phyloP scores from a whole-genome alignment of 2,888 invertebrate genomes.

The Nephrocerus scutellatus region DNA sequence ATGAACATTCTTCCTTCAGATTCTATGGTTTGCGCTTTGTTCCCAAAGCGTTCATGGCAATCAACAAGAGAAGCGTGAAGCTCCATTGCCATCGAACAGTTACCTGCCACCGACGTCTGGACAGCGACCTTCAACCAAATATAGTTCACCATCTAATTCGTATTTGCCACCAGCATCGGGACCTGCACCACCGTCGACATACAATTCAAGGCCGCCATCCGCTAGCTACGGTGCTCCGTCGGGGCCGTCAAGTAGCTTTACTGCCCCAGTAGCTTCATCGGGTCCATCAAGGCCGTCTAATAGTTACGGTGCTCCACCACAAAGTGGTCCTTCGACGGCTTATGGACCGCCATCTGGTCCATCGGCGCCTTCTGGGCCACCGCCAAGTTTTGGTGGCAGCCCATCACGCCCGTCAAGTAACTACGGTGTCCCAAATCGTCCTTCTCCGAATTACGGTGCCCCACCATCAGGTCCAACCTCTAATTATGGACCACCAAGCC shows the following conservation, averaged over 20 bases:
- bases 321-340: conserved; percentile 38
- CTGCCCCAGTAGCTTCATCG: no score
- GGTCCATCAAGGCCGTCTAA: conserved; percentile 48
- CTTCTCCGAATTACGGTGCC: conserved; percentile 44
- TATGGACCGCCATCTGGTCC: conserved; percentile 43
- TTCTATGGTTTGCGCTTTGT: conserved; percentile 31
- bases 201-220: no score
- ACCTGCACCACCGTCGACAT: conserved; percentile 43
- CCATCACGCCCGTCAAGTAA: conserved; percentile 26
- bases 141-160: conserved; percentile 48
- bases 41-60: conserved; percentile 33
- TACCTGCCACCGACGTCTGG: conserved; percentile 45
- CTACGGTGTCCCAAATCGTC: conserved; percentile 37
- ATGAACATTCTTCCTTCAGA: no score
- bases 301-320: conserved; percentile 50
- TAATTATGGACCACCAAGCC: conserved; percentile 29
- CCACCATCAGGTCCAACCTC: conserved; percentile 31
- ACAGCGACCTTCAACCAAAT: conserved; percentile 43
- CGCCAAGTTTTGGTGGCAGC: conserved; percentile 35
- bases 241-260: conserved; percentile 40
- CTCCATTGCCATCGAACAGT: conserved; percentile 39
- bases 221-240: conserved; percentile 39
- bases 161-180: conserved; percentile 53
- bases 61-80: conserved; percentile 44
- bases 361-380: conserved; percentile 42